phyloP scores from a whole-genome alignment of 2,888 invertebrate species.

The Cantharis rustica region DNA sequence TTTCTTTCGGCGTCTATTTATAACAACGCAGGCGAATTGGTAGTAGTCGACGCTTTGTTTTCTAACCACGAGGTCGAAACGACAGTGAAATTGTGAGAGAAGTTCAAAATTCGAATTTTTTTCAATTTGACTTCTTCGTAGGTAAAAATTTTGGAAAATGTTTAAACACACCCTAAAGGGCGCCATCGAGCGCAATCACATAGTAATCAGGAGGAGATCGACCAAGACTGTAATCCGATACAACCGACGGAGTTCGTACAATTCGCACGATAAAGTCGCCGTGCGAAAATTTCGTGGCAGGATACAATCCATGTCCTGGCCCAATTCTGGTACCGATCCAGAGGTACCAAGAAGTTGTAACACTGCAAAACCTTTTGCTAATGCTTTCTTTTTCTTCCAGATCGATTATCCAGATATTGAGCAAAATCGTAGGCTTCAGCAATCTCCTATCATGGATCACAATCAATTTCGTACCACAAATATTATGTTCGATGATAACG shows the following conservation, averaged over 20 bases:
- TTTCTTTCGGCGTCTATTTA: not conserved
- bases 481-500: conserved; percentile 53
- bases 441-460: conserved; percentile 54
- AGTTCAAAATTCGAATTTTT: not conserved
- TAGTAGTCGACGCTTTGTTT: not conserved
- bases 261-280: conserved; percentile 34
- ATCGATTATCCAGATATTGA: conserved; percentile 72
- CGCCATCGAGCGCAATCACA: conserved; percentile 42
- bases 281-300: conserved; percentile 40
- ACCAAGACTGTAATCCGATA: conserved; percentile 37
- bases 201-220: conserved; percentile 34
- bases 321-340: conserved; percentile 41
- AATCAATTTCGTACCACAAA: conserved; percentile 50
- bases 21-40: not conserved
- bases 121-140: not conserved
- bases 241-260: conserved; percentile 37
- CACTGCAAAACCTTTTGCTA: not conserved
- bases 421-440: conserved; percentile 48
- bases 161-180: conserved; percentile 51
- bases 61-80: not conserved
- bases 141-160: conserved; percentile 43
- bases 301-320: conserved; percentile 51
- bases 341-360: conserved; percentile 7
- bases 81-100: not conserved
- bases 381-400: conserved; percentile 56